Evolutionary conservation across 2,888 invertebrate genomes (phyloP).

Genomic region (Uropetala carovei): DNA sequence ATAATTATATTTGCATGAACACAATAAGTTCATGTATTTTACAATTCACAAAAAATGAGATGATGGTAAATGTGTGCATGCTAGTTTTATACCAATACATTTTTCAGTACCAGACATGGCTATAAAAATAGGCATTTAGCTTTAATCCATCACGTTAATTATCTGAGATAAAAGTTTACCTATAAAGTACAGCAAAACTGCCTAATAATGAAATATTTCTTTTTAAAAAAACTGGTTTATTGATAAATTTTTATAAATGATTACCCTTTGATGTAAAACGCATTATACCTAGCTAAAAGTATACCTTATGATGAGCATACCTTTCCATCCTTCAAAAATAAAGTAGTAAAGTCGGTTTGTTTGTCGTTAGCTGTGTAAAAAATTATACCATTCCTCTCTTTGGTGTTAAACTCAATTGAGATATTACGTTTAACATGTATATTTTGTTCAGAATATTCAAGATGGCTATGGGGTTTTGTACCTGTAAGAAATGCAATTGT

Average conservation of each 20-base stretch:
- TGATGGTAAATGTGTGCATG: too few relatives aligned
- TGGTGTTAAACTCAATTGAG: conserved; percentile 87
- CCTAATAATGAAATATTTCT: not conserved
- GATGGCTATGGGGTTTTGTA: conserved; percentile 82
- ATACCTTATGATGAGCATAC: too few relatives aligned
- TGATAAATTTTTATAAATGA: not conserved
- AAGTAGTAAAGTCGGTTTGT: conserved; percentile 83
- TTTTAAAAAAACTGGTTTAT: conserved; percentile 8
- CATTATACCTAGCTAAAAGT: not conserved
- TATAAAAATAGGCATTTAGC: too few relatives aligned
- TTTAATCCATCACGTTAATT: too few relatives aligned
- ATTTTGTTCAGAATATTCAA: conserved; percentile 80
- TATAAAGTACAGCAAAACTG: too few relatives aligned
- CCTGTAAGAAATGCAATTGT: conserved; percentile 74
- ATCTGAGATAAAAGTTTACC: too few relatives aligned
- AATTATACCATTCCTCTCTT: conserved; percentile 85
- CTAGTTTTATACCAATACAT: too few relatives aligned
- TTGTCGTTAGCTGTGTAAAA: conserved; percentile 84
- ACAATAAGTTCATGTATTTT: too few relatives aligned
- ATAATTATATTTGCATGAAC: too few relatives aligned
- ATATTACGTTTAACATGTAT: conserved; percentile 84
- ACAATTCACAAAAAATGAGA: too few relatives aligned
- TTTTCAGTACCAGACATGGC: too few relatives aligned
- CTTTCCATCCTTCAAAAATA: conserved; percentile 85
- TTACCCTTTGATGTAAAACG: conserved; percentile 67